Evolutionary conservation across 2,888 invertebrate genomes (phyloP).

Genomic region (Arrhopalites spinosus): DNA sequence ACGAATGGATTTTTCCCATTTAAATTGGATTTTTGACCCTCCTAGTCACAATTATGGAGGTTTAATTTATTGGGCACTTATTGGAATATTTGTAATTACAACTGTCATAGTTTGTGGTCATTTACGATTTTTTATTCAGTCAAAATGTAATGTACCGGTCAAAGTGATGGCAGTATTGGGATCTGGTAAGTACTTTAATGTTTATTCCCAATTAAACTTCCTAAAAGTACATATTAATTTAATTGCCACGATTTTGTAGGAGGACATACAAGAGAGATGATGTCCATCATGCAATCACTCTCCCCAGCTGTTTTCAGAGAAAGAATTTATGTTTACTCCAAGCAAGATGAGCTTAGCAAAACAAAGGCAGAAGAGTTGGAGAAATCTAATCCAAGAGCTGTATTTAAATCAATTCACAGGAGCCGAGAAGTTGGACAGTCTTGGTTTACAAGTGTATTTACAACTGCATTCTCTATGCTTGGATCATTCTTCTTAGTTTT

Average conservation of each 20-base stretch:
- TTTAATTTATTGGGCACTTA: background rate
- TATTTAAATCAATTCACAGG: constrained; percentile 69
- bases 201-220: background rate
- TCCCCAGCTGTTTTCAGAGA: constrained; percentile 71
- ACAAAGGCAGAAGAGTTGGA: constrained; percentile 66
- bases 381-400: constrained; percentile 63
- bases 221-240: background rate
- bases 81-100: background rate
- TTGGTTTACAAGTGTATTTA: constrained; percentile 76
- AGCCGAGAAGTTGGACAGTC: constrained; percentile 88
- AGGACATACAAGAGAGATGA: constrained; percentile 95
- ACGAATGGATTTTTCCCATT: no score
- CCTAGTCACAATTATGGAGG: background rate
- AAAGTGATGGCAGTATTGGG: constrained; percentile 46
- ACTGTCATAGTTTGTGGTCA: background rate
- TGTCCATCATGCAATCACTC: constrained; percentile 71
- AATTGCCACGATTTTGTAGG: constrained; percentile 68
- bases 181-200: constrained; percentile 39
- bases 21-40: no score
- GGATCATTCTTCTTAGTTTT: constrained; percentile 72
- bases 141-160: constrained; percentile 22
- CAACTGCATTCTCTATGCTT: constrained; percentile 75
- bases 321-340: constrained; percentile 77
- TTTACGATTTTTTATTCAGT: background rate
- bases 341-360: constrained; percentile 76